These are phyloP conservation scores for Amphilophus citrinellus DNA, from an alignment of 2,113 vertebrate genomes.

Conservation along the genomic window DNA sequence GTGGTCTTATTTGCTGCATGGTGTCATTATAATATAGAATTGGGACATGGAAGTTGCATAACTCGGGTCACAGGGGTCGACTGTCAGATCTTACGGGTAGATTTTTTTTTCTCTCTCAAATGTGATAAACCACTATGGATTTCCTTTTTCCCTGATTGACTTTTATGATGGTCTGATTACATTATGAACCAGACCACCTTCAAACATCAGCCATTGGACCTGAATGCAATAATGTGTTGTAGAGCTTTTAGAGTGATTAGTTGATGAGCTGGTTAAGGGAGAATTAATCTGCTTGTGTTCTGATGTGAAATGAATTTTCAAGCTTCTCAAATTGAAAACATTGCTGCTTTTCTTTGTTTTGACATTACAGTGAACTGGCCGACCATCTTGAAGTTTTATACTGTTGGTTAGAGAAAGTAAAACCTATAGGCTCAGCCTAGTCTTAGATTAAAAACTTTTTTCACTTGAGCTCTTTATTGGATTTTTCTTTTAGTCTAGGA, in stretches of 20 bases:
- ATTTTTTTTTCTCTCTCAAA: neutral
- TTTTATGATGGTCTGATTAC: slow-evolving; percentile 15
- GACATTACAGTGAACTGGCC: no score
- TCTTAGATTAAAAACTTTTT: no score
- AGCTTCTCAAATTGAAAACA: no score
- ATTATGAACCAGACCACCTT: slow-evolving; percentile 4
- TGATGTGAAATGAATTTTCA: neutral
- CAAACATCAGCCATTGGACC: neutral
- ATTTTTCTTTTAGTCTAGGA: no score
- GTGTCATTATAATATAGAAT: neutral
- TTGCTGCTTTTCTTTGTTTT: no score
- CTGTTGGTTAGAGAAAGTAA: no score
- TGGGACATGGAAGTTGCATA: neutral
- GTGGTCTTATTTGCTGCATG: neutral
- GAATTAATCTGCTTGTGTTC: neutral
- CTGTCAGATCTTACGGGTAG: neutral
- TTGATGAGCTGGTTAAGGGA: neutral
- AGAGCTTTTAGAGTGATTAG: neutral
- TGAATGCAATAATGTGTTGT: neutral
- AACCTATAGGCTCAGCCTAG: no score
- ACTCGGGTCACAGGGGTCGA: slow-evolving; percentile 7
- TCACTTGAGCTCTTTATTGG: no score
- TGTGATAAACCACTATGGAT: slow-evolving; percentile 16
- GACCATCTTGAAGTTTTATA: no score
- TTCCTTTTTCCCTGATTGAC: slow-evolving; percentile 16